Evolutionary conservation across 2,797 vertebrate species (phyloP).

Genomic region (Pelodytes ibericus): DNA sequence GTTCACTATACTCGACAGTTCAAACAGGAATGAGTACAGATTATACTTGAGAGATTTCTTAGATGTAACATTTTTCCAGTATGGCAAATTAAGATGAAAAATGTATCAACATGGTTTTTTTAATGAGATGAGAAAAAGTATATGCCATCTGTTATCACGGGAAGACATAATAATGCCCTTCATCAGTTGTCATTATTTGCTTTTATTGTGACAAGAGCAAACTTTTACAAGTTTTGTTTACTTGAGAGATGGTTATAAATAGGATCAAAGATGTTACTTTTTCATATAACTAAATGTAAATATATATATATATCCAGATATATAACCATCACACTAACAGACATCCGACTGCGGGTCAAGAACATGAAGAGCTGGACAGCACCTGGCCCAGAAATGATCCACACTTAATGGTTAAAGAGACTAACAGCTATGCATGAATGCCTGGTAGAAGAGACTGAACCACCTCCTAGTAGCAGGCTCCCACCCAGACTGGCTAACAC

Average conservation of each 20-base stretch:
- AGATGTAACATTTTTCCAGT: conserved; percentile 10
- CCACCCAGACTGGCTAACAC: no score
- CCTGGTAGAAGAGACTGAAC: no score
- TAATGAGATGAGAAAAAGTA: conserved; percentile 35
- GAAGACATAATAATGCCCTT: conserved; percentile 17
- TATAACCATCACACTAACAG: no score
- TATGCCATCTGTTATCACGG: conserved; percentile 41
- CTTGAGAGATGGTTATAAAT: conserved; percentile 15
- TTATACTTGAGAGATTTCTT: conserved; percentile 7
- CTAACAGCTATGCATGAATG: no score
- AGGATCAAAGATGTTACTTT: neutral
- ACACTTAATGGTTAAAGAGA: no score
- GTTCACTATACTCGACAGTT: conserved; percentile 4
- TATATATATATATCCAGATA: no score
- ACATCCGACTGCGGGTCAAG: no score
- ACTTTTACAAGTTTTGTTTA: neutral
- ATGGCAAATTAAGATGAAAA: neutral
- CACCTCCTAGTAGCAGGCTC: no score
- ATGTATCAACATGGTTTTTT: conserved; percentile 20
- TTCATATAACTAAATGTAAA: no score
- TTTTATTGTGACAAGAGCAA: conserved; percentile 24
- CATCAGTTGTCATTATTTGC: conserved; percentile 22
- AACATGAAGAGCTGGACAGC: no score
- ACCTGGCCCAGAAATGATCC: no score
- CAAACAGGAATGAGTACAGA: neutral